Base-by-base conservation (phyloP, 37 sponge, comb jelly and placozoan genomes). In the Cliona cf. orientalis region DNA sequence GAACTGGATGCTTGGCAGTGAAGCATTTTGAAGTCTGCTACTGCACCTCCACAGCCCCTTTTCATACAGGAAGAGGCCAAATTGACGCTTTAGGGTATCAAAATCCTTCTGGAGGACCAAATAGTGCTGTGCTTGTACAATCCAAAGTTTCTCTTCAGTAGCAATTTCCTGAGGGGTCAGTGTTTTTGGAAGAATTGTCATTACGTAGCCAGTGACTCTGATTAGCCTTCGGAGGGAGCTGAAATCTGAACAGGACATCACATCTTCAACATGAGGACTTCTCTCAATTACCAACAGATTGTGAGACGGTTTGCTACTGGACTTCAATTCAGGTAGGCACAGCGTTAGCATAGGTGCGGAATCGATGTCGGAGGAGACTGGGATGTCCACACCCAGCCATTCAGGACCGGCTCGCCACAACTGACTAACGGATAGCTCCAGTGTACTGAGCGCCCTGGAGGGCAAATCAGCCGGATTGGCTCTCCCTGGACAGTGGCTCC, bases 381-480 rank as follows among this genome's bases (percentile, higher is more conserved):
- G 37, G 26, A 26, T 2, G 46, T 72, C 62, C 23, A 32, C 19
- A 25, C 2, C 9, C 3, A 83, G 84, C 75, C 84, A 84, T 60
- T 76, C 70, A 26, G 65, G 86, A 49, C 86, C 86, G 4, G 26
- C 36, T 58, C 72, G 46, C 86, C 86, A 86, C 79, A 86, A 26
- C 21, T 78, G 71, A 44, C 64, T 86, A 41, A 72, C 64, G 11
- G 77, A 84, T 19, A 76, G 9, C 21, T 84, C 84, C 59, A 84
- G 19, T 22, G 40, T 40, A 46, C 12, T 63, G 49, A 64, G 38
- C 29, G 80, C 80, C 43, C 81, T 71, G 42, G 71, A 81, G 45
- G 81, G 84, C 33, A 79, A 53, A 59, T 76, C 78, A 40, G 78
- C 78, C 34, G 78, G 85, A 38, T 86, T 86, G 22, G 53, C 14